Evolutionary conservation across 2,113 vertebrate species (phyloP), one percentile per base, ranked within the genome.

Genomic region (Psephotus haematonotus): DNA sequence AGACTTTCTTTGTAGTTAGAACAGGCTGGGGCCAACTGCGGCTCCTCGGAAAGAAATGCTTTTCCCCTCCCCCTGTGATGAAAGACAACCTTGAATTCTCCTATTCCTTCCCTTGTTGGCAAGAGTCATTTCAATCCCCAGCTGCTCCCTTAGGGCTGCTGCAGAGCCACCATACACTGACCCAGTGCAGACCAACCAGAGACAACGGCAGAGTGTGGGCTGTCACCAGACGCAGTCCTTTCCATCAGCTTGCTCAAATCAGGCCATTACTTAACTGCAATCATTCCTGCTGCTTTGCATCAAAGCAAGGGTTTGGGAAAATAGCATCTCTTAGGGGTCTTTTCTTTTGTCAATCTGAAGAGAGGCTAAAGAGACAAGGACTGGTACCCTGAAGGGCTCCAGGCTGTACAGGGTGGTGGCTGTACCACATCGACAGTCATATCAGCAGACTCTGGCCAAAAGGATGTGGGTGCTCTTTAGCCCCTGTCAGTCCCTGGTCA

Each of bases 161-260:
- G 0, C 20, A 31, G 39, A 52, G 25, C 25, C 23, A 12, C 63
- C 28, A 19, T 3, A 6, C 12, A n/a, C 15, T 35, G n/a, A 53
- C 12, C 35, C 11, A 2, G 35, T 25, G 35, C 28, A 78, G 50
- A 46, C 2, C 2, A 77, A 44, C 4, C 20, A 44, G 17, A 37
- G 37, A 24, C 37, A 37, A 41, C 0, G 2, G 10, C 22, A 53
- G 24, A 9, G 14, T 37, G 25, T 1, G 1, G 29, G n/a, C 5
- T 69, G 5, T 53, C n/a, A 43, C 37, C n/a, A 37, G 43, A 29
- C 13, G 24, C 57, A 72, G 17, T 81, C 25, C 37, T 35, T 39
- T 80, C 59, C n/a, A 5, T 24, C 29, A 41, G 0, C 31, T 52
- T 35, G 24, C 43, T 64, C 17, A 29, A 46, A 78, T 50, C 52